Base-by-base conservation (phyloP, 2,888 invertebrate species). In the Athetis lepigone region DNA sequence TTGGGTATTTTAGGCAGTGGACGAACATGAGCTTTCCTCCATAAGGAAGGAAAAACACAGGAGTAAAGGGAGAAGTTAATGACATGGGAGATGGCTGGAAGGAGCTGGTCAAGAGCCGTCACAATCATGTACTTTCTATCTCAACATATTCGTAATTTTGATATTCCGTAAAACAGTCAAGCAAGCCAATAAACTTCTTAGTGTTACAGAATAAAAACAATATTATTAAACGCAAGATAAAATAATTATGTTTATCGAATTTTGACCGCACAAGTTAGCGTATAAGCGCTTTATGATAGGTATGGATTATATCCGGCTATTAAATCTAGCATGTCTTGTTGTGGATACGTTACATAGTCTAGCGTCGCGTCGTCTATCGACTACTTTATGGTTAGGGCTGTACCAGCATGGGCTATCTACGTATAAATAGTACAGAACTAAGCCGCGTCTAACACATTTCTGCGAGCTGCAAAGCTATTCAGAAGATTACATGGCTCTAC, bases 331-430 rank as follows among this genome's bases (percentile, higher is more conserved):
- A 39, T 23, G 39, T 25, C 16, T 21, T 9, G 40, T 29, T 23
- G 27, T 27, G 36, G 8, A 23, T 46, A 46, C 16, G 61, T 36
- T 40, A 51, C 27, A 45, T 46, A 50, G 45, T 25, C 16, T 19
- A 9, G 33, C 40, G 18, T 62, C 18, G 21, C 37, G n/a, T 43
- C 47, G 18, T 47, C 18, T 43, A 70, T 39, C 27, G 19, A 21
- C 37, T 39, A 67, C 33, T 63, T 63, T 46, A 69, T 36, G 27
- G 60, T 51, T 40, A 37, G 8, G 8, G n/a, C 1, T 49, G 19
- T 19, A 56, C 13, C 36, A 43, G 47, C 42, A 11, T 33, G 11
- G 16, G 29, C 21, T 39, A 49, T 18, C 16, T 25, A 11, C 9
- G 8, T 37, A 47, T 33, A 40, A 33, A 25, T 45, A 51, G 46